Percentiles rank a stretch among this genome's conserved stretches.
phyloP scores from a whole-genome alignment of 2,888 invertebrate species.

The Silvanus unidentatus region DNA sequence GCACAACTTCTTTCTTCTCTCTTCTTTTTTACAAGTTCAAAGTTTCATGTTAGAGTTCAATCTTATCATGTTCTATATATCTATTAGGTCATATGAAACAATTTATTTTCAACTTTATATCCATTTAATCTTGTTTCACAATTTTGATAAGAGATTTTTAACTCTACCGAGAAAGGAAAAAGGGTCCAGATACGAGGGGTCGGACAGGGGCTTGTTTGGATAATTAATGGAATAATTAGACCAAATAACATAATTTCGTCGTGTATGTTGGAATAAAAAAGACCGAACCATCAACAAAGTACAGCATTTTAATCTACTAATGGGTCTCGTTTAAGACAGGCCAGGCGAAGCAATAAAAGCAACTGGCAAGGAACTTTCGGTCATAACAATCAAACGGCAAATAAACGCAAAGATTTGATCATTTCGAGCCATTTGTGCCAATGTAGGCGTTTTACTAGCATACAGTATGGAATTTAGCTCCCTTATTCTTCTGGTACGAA shows the following conservation, averaged over 20 bases:
- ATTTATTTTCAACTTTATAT: constrained; percentile 21
- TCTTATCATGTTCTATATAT: constrained; percentile 22
- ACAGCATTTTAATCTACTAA: constrained; percentile 28
- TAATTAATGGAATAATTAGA: no score
- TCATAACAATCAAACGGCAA: constrained; percentile 39
- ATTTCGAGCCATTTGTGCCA: constrained; percentile 42
- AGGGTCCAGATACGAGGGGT: no score
- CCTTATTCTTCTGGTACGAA: background rate
- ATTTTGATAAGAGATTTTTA: constrained; percentile 9
- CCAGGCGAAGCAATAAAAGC: constrained; percentile 27
- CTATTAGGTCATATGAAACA: constrained; percentile 22
- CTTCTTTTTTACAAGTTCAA: constrained; percentile 9
- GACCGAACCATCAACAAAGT: constrained; percentile 8
- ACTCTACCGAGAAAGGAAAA: constrained; percentile 14
- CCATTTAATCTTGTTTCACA: constrained; percentile 14
- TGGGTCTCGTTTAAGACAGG: constrained; percentile 18
- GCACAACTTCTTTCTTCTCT: background rate
- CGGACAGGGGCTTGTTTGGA: no score
- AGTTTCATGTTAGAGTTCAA: constrained; percentile 25
- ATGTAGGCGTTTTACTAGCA: constrained; percentile 35
- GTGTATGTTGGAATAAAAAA: background rate
- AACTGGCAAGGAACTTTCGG: constrained; percentile 30
- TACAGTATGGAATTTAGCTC: constrained; percentile 16
- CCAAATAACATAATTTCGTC: no score
- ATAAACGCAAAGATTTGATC: constrained; percentile 43